These are phyloP conservation scores for Gymnocypris eckloni DNA, from an alignment of 2,797 vertebrate species.

Conservation along the genomic window DNA sequence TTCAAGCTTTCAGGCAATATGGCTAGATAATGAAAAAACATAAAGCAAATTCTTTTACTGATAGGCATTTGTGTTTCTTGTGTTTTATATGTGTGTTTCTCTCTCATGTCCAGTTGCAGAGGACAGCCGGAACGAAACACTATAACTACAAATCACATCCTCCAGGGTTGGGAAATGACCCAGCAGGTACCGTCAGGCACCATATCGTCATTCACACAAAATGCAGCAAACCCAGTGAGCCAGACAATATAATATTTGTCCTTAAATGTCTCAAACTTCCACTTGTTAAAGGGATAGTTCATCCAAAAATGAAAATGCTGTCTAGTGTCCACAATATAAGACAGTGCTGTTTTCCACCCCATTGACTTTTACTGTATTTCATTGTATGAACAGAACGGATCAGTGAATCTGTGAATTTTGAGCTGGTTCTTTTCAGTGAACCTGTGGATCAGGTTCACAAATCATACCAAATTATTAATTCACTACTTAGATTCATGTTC, in stretches of 20 bases:
- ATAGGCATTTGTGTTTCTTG: not conserved
- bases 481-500: not conserved
- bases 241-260: constrained; percentile 13
- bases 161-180: constrained; percentile 28
- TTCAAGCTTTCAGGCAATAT: not conserved
- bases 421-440: not conserved
- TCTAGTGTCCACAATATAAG: not conserved
- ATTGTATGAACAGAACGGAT: not conserved
- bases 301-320: not conserved
- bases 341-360: not conserved
- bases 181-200: constrained; percentile 12
- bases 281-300: not conserved
- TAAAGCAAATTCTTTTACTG: constrained; percentile 11
- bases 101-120: constrained; percentile 9
- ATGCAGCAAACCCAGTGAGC: constrained; percentile 8
- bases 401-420: not conserved
- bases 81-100: constrained; percentile 16
- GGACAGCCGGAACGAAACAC: not conserved
- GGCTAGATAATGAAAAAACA: not conserved
- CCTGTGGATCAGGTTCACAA: not conserved
- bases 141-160: constrained; percentile 20
- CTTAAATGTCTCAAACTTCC: not conserved
- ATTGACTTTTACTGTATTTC: not conserved
- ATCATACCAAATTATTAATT: not conserved
- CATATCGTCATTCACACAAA: constrained; percentile 18